Evolutionary conservation across 2,113 vertebrate genomes (phyloP).

Genomic region (Motacilla alba): DNA sequence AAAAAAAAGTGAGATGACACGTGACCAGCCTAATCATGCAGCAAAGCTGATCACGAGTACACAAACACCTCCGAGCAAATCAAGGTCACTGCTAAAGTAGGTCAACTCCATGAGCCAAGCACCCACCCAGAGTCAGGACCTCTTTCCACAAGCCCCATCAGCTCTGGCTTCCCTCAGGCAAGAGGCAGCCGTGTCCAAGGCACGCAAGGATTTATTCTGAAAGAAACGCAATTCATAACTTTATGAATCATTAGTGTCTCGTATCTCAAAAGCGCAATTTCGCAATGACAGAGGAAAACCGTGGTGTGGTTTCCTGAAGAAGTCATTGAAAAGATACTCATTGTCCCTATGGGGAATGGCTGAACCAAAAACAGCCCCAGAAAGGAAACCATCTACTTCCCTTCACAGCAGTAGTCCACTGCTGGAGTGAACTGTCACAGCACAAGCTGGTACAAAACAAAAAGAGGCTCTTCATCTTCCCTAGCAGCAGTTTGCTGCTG

Average conservation of each 20-base stretch:
- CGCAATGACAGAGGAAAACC: background rate
- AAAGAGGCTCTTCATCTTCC: background rate
- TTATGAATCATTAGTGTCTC: background rate
- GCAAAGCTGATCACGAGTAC: constrained; percentile 63
- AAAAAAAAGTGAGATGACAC: background rate
- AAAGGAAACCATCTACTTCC: background rate
- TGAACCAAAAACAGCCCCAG: background rate
- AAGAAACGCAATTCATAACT: background rate
- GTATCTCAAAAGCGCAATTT: background rate
- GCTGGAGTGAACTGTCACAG: background rate
- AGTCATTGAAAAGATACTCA: background rate
- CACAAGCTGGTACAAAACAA: background rate
- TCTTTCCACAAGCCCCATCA: background rate
- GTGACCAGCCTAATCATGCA: constrained; percentile 47
- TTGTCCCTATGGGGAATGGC: background rate
- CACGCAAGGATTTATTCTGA: background rate
- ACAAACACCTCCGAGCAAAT: constrained; percentile 60
- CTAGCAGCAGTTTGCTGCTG: background rate
- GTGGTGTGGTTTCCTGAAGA: background rate
- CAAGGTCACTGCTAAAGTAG: constrained; percentile 76
- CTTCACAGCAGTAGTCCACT: background rate
- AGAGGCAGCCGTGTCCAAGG: background rate
- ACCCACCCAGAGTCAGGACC: constrained; percentile 17
- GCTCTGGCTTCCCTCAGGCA: background rate
- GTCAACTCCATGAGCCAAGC: constrained; percentile 50